phyloP scores from a whole-genome alignment of 2,888 invertebrate genomes.

The Plutella xylostella region DNA sequence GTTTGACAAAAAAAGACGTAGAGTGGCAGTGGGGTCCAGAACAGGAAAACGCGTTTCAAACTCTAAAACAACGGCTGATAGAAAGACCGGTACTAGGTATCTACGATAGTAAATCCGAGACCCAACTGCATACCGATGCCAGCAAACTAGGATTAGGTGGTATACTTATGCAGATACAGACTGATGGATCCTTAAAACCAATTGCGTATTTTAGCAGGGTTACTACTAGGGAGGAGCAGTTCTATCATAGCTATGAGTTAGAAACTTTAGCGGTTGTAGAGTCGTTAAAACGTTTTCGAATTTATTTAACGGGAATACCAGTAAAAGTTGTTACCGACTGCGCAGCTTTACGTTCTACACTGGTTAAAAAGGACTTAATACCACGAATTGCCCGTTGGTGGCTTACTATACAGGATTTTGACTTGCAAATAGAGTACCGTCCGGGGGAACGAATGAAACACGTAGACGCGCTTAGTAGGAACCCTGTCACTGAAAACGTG shows the following conservation, averaged over 20 bases:
- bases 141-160: conserved; percentile 19
- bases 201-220: conserved; percentile 18
- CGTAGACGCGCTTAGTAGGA: conserved; percentile 22
- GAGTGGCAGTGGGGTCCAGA: background rate
- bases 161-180: conserved; percentile 11
- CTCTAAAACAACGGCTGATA: background rate
- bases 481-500: conserved; percentile 6
- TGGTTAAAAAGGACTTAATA: conserved; percentile 18
- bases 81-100: conserved; percentile 16
- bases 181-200: background rate
- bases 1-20: conserved; percentile 7
- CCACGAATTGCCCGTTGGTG: conserved; percentile 24
- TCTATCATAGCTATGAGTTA: conserved; percentile 25
- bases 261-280: conserved; percentile 20
- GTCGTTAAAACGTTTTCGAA: conserved; percentile 17
- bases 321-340: conserved; percentile 18
- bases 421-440: conserved; percentile 21
- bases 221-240: conserved; percentile 17
- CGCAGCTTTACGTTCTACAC: conserved; percentile 18
- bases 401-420: conserved; percentile 20
- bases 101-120: conserved; percentile 17
- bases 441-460: conserved; percentile 16
- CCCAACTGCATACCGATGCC: conserved; percentile 23
- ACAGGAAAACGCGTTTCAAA: background rate
- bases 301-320: conserved; percentile 18